These are phyloP conservation scores for Acipenser oxyrinchus DNA, from an alignment of 2,797 vertebrate species.

Conservation along the genomic window DNA sequence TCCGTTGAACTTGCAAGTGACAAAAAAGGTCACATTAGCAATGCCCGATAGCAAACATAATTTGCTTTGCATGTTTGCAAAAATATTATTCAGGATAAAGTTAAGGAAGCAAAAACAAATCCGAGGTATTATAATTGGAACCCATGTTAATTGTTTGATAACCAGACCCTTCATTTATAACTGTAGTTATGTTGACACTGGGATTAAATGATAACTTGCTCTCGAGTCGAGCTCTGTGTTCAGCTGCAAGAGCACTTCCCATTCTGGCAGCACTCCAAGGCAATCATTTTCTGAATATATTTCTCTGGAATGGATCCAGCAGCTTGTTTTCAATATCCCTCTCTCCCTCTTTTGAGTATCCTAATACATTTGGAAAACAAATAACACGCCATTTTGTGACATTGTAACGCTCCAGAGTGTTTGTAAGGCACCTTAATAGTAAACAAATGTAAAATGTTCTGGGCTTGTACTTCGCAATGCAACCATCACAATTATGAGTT, in stretches of 20 bases:
- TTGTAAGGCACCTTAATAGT: conserved; percentile 37
- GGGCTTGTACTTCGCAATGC: no score
- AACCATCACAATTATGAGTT: no score
- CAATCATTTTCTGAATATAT: conserved; percentile 55
- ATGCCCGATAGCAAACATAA: conserved; percentile 31
- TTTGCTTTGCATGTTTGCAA: conserved; percentile 32
- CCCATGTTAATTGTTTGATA: conserved; percentile 60
- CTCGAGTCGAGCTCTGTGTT: conserved; percentile 48
- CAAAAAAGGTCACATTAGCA: conserved; percentile 23
- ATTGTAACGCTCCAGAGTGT: conserved; percentile 42
- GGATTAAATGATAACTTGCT: conserved; percentile 67
- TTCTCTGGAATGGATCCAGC: conserved; percentile 58
- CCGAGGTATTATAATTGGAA: conserved; percentile 43
- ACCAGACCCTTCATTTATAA: conserved; percentile 64
- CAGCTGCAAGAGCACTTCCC: conserved; percentile 51
- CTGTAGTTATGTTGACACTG: conserved; percentile 57
- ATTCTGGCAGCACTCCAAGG: conserved; percentile 59
- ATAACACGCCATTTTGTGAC: conserved; percentile 46
- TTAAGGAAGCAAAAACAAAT: conserved; percentile 22
- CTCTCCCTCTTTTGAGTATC: conserved; percentile 56
- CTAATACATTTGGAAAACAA: conserved; percentile 68
- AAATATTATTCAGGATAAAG: conserved; percentile 39
- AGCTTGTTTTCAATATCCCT: conserved; percentile 51
- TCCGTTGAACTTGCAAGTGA: conserved; percentile 27
- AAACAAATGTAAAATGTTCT: conserved; percentile 25